Conservation (phyloP, 2,797 vertebrate genomes). For the Leucoraja ocellata region DNA sequence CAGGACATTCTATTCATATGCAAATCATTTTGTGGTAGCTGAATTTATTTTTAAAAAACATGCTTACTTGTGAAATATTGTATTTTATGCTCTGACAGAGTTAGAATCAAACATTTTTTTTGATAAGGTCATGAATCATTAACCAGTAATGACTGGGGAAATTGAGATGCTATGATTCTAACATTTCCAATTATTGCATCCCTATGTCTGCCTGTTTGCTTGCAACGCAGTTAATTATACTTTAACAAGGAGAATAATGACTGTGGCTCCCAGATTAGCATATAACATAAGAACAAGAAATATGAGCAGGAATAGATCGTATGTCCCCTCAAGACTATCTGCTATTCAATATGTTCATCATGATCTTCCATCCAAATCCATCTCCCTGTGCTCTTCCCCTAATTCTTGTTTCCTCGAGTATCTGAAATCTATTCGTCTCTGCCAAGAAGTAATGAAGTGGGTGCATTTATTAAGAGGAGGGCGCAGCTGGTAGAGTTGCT, state of each 20-base stretch:
- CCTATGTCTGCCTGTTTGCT: slow-evolving; percentile 29
- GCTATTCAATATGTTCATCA: no score
- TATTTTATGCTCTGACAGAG: slow-evolving; percentile 17
- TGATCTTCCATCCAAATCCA: no score
- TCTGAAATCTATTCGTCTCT: no score
- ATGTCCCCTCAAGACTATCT: no score
- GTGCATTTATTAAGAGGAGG: no score
- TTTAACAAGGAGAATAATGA: slow-evolving; percentile 20
- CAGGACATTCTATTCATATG: not conserved
- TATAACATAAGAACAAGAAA: not conserved
- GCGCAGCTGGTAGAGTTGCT: no score
- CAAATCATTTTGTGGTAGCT: not conserved
- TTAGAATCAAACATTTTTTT: not conserved
- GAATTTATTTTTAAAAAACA: slow-evolving; percentile 1
- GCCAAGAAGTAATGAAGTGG: no score
- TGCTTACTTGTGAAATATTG: slow-evolving; percentile 23
- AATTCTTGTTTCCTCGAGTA: no score
- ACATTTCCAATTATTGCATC: slow-evolving; percentile 33
- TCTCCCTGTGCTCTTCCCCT: no score
- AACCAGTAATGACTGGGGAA: slow-evolving; percentile 29
- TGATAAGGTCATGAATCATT: slow-evolving; percentile 35
- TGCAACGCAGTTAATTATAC: slow-evolving; percentile 3
- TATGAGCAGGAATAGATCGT: not conserved
- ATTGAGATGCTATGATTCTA: slow-evolving; percentile 23
- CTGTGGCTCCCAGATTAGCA: not conserved